Evolutionary conservation across 92 coral and sea anemone species (phyloP), one percentile per base, ranked within the genome.

Genomic region (Pocillopora meandrina): DNA sequence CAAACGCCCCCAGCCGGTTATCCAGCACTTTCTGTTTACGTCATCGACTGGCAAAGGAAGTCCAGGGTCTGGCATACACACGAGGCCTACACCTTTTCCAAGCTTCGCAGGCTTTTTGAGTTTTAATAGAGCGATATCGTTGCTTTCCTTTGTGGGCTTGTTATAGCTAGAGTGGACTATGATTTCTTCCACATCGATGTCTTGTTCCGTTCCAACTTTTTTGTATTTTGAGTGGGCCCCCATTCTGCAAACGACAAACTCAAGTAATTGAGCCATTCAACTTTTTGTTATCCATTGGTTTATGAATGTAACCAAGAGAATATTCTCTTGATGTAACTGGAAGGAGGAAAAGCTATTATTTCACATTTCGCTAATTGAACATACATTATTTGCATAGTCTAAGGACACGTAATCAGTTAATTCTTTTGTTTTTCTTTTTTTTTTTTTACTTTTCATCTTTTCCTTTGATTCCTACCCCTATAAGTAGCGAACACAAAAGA

Each of bases 41-140:
- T 63, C 68, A 63, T 18, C 68, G 68, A 62, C 66, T 19, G 68
- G 68, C 26, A 63, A 19, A 16, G 83, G 71, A 35, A 64, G 34
- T 55, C 47, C 60, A 21, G 69, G 68, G 31, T 83, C 81, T 47
- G 87, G 76, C 80, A 88, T 10, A 34, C 91, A 88, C 16, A 77
- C 87, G 21, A 85, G 84, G 23, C 74, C 74, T 3, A 88, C 87
- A 23, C 83, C 91, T 23, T 69, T 82, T 57, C 82, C 82, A 65
- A 82, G 74, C 60, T 66, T 72, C 49, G 85, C 91, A 34, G 91
- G 91, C 20, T 65, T 78, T 13, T 81, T 84, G 71, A 88, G 91
- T 56, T 77, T 83, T 47, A 88, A 72, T 35, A 88, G 81, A 14
- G 91, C 91, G 8, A 88, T 88, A 36, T 88, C 91, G 83, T 88